Evolutionary conservation across 2,797 vertebrate genomes (phyloP).

Genomic region (Pantherophis alleghaniensis): DNA sequence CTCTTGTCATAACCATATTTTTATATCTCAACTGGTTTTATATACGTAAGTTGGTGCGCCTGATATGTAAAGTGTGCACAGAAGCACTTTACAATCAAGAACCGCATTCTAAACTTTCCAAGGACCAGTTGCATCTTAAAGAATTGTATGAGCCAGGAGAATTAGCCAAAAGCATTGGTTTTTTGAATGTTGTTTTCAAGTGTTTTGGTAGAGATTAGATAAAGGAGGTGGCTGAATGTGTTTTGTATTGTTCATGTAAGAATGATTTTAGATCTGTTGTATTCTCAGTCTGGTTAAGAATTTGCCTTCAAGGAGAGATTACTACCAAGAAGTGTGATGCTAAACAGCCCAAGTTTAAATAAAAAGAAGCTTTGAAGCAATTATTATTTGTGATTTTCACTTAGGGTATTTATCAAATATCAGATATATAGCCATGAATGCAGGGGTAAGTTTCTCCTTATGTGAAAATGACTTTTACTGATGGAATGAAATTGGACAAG

Average conservation of each 20-base stretch:
- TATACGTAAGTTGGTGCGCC: conserved; percentile 52
- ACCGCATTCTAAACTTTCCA: conserved; percentile 51
- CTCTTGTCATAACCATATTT: conserved; percentile 72
- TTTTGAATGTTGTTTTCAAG: conserved; percentile 47
- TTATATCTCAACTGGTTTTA: conserved; percentile 69
- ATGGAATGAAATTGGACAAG: neutral
- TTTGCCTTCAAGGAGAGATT: conserved; percentile 21
- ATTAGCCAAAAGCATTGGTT: conserved; percentile 43
- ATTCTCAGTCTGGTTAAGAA: conserved; percentile 31
- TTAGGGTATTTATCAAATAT: neutral
- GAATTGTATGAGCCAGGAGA: conserved; percentile 65
- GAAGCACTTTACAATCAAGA: conserved; percentile 52
- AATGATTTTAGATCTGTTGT: conserved; percentile 30
- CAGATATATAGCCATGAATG: neutral
- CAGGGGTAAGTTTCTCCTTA: neutral
- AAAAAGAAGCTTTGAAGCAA: conserved; percentile 61
- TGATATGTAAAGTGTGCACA: conserved; percentile 51
- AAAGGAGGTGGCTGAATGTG: conserved; percentile 57
- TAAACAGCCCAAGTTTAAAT: conserved; percentile 63
- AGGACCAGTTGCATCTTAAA: conserved; percentile 63
- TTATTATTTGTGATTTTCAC: conserved; percentile 18
- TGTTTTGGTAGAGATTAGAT: conserved; percentile 50
- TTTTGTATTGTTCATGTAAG: conserved; percentile 48
- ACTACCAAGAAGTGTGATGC: conserved; percentile 53
- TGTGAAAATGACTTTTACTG: neutral